phyloP scores from a whole-genome alignment of 2,113 vertebrate genomes.

The Pagrus major region DNA sequence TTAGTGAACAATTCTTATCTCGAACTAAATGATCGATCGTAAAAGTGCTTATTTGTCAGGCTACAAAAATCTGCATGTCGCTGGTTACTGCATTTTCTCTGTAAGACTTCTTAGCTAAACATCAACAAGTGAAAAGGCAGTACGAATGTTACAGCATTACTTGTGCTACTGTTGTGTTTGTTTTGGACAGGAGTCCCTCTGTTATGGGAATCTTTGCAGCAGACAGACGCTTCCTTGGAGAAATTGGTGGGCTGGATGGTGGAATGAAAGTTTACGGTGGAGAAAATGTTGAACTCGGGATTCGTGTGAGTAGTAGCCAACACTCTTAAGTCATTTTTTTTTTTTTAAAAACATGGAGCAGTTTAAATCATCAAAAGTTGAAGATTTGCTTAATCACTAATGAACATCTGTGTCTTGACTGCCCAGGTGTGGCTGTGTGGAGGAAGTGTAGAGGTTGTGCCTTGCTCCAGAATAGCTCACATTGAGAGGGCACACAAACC shows the following conservation, averaged over 20 bases:
- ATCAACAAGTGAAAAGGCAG: background rate
- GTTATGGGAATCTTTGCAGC: conserved; percentile 95
- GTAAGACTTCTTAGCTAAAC: background rate
- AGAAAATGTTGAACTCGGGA: conserved; percentile 94
- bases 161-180: background rate
- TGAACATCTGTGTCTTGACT: background rate
- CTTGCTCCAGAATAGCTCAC: conserved; percentile 84
- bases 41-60: no score
- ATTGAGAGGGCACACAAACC: conserved; percentile 85
- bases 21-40: no score
- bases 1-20: background rate
- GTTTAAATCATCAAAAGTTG: background rate
- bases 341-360: background rate
- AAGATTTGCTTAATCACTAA: background rate
- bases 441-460: conserved; percentile 84
- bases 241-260: conserved; percentile 92
- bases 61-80: background rate
- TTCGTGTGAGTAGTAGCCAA: conserved; percentile 86
- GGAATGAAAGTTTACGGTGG: conserved; percentile 94
- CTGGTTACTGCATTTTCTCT: background rate
- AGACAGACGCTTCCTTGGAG: conserved; percentile 90
- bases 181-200: conserved; percentile 88
- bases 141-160: background rate
- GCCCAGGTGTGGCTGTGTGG: conserved; percentile 86
- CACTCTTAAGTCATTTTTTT: background rate